Conservation (phyloP, 2,797 vertebrate genomes). For the Argyrosomus regius region DNA sequence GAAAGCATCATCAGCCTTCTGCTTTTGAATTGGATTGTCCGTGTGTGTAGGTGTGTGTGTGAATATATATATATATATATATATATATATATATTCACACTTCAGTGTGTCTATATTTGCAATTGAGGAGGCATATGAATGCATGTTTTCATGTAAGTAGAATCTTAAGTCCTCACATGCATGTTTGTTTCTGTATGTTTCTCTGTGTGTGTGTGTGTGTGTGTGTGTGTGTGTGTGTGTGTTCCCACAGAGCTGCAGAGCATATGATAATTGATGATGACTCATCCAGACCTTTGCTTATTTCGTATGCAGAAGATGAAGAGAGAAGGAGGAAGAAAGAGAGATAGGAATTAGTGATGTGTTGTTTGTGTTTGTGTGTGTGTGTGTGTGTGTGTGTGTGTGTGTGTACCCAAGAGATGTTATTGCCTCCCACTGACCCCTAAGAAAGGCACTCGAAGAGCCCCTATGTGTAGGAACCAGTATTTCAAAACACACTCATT, state of each 20-base stretch:
- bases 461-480: constrained; percentile 6
- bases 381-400: neutral
- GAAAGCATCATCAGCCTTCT: constrained; percentile 26
- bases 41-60: neutral
- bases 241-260: constrained; percentile 40
- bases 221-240: constrained; percentile 12
- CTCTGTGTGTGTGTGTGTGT: constrained; percentile 23
- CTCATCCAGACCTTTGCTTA: constrained; percentile 62
- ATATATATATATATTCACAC: constrained; percentile 15
- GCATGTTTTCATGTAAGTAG: constrained; percentile 25
- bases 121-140: constrained; percentile 32
- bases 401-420: neutral
- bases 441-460: neutral
- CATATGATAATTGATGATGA: constrained; percentile 69
- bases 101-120: constrained; percentile 26
- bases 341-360: constrained; percentile 7
- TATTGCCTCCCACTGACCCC: constrained; percentile 25
- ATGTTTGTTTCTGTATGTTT: constrained; percentile 5
- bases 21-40: constrained; percentile 11
- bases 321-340: constrained; percentile 21
- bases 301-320: constrained; percentile 42
- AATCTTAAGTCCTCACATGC: neutral
- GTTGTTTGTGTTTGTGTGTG: neutral
- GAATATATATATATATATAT: constrained; percentile 3
- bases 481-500: constrained; percentile 28